These are phyloP conservation scores for Nothura maculosa DNA, from an alignment of 2,797 vertebrate genomes.

Conservation along the genomic window DNA sequence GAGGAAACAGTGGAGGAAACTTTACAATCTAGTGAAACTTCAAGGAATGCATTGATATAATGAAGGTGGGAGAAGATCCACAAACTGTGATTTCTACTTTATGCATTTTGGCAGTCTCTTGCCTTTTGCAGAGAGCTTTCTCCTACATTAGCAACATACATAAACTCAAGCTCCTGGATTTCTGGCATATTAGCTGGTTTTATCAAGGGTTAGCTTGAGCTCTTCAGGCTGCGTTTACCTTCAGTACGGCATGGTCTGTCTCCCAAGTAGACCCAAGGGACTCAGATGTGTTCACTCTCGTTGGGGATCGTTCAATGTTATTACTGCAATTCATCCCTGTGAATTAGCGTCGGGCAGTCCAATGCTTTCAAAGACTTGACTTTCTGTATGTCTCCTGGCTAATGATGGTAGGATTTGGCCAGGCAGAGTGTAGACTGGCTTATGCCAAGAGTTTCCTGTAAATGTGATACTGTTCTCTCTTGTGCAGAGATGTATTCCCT, in stretches of 20 bases:
- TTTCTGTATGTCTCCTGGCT: neutral
- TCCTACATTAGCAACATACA: neutral
- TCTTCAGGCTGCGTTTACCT: neutral
- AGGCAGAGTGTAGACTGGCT: neutral
- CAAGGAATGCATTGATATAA: neutral
- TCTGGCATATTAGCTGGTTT: neutral
- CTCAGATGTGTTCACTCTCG: neutral
- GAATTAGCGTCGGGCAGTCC: neutral
- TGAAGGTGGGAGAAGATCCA: slow-evolving; percentile 2
- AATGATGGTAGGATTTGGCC: neutral
- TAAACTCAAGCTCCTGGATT: neutral
- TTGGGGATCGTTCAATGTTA: neutral
- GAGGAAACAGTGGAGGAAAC: neutral
- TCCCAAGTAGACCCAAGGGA: neutral
- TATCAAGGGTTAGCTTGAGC: neutral
- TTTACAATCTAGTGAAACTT: neutral
- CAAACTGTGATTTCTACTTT: slow-evolving; percentile 14
- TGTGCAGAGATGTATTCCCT: neutral
- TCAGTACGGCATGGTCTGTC: neutral
- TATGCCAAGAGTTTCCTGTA: neutral
- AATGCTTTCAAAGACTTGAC: neutral
- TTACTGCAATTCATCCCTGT: neutral
- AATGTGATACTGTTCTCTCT: neutral
- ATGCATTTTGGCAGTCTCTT: slow-evolving; percentile 22
- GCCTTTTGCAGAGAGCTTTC: neutral